A percentile compares a stretch with the other conserved stretches of the same genome.
phyloP scores from a whole-genome alignment of 2,797 vertebrate genomes.

The Zonotrichia albicollis region DNA sequence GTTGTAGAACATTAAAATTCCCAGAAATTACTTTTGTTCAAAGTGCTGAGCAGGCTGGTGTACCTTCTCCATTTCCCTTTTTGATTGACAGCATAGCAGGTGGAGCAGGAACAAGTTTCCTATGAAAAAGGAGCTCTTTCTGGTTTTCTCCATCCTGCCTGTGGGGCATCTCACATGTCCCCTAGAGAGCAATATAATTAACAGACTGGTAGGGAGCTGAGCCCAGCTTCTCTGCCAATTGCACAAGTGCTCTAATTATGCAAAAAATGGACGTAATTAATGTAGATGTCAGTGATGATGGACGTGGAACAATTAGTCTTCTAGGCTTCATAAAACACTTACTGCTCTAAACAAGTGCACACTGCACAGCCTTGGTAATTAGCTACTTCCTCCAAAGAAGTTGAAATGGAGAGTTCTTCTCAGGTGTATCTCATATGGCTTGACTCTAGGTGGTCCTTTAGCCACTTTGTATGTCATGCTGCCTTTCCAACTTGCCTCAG shows the following conservation, averaged over 20 bases:
- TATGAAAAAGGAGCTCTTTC: not conserved
- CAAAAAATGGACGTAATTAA: slow-evolving; percentile 28
- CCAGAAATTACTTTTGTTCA: not conserved
- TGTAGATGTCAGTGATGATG: slow-evolving; percentile 31
- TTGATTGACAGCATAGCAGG: not conserved
- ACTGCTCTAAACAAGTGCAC: not conserved
- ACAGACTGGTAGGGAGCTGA: not conserved
- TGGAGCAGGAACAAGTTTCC: not conserved
- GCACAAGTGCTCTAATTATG: slow-evolving; percentile 26
- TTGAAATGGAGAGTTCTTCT: not conserved
- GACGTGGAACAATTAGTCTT: slow-evolving; percentile 31
- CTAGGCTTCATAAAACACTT: not conserved
- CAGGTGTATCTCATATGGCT: not conserved
- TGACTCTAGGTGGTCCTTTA: not conserved
- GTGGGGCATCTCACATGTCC: not conserved
- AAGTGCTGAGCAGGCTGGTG: not conserved
- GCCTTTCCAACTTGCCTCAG: not conserved
- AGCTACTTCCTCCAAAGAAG: not conserved
- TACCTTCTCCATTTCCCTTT: not conserved
- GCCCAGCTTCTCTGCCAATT: not conserved
- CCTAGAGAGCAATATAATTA: not conserved
- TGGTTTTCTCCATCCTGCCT: not conserved
- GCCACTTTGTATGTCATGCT: not conserved
- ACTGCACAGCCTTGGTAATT: not conserved
- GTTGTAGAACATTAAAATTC: not conserved